These are phyloP conservation scores for Netelia fuscicornis DNA, from an alignment of 2,888 invertebrate genomes.

Conservation along the genomic window DNA sequence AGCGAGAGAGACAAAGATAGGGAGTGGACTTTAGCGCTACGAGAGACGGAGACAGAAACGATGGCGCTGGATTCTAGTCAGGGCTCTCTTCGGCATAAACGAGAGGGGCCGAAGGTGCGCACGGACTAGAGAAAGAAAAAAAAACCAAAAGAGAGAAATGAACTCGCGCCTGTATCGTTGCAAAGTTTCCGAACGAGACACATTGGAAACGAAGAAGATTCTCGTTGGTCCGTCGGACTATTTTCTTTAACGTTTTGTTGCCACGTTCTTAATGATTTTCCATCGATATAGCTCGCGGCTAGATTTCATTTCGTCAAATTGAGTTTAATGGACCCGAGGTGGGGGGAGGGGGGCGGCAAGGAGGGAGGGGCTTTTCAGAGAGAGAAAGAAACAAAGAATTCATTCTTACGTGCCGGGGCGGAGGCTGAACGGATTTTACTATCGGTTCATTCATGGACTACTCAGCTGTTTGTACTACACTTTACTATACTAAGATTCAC, in stretches of 20 bases:
- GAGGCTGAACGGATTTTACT: conserved; percentile 43
- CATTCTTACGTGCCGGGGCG: conserved; percentile 24
- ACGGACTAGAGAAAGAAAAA: not conserved
- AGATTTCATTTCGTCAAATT: not conserved
- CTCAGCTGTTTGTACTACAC: conserved; percentile 62
- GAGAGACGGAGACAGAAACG: conserved; percentile 24
- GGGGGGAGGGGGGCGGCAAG: not conserved
- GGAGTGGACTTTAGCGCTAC: conserved; percentile 60
- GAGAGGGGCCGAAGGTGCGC: not conserved
- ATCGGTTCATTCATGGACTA: conserved; percentile 61
- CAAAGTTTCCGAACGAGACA: not conserved
- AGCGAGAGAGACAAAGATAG: conserved; percentile 37
- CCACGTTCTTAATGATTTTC: not conserved
- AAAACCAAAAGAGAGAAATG: not conserved
- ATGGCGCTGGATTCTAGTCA: not conserved
- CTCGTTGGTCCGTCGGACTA: not conserved
- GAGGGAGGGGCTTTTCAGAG: not conserved
- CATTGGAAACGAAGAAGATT: not conserved
- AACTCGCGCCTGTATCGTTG: not conserved
- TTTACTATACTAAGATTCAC: conserved; percentile 37
- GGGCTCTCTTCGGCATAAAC: not conserved
- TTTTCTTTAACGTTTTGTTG: not conserved
- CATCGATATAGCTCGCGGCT: not conserved
- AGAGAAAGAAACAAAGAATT: conserved; percentile 18
- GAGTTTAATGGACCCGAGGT: not conserved